Conservation (phyloP, 2,888 invertebrate genomes). For the Pheosia gnoma region DNA sequence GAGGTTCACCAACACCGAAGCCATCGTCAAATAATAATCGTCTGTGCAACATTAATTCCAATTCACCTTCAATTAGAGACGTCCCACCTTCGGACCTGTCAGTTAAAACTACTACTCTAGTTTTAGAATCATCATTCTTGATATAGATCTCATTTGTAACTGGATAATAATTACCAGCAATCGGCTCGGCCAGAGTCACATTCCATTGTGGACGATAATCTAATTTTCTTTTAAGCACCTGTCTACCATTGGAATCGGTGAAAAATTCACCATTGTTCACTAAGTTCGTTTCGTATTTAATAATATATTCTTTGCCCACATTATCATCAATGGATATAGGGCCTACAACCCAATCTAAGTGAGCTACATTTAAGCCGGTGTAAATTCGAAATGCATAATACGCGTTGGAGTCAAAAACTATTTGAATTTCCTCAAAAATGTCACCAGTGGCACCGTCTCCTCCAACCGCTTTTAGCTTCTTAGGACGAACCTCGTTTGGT, state of each 20-base stretch:
- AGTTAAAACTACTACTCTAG: conserved; percentile 83
- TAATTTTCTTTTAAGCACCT: conserved; percentile 88
- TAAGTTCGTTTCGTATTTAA: conserved; percentile 87
- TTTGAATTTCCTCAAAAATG: conserved; percentile 67
- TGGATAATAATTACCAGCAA: conserved; percentile 97
- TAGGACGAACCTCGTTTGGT: conserved; percentile 79
- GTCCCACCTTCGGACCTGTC: conserved; percentile 93
- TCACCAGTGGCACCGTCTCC: conserved; percentile 35
- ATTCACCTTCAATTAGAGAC: conserved; percentile 88
- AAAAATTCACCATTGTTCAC: conserved; percentile 88
- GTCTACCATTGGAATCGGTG: conserved; percentile 97
- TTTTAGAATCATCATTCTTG: conserved; percentile 77
- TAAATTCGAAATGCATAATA: conserved; percentile 39
- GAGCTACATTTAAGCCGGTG: conserved; percentile 73
- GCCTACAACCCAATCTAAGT: conserved; percentile 91
- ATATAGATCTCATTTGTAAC: conserved; percentile 92
- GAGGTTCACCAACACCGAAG: conserved; percentile 95
- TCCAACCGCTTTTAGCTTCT: conserved; percentile 17
- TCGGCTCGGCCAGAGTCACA: conserved; percentile 86
- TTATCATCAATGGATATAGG: conserved; percentile 87
- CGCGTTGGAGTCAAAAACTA: conserved; percentile 20
- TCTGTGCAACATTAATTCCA: conserved; percentile 95
- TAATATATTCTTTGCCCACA: conserved; percentile 93
- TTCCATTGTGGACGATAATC: conserved; percentile 91
- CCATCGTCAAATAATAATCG: conserved; percentile 93